These are phyloP conservation scores for Astreopora myriophthalma DNA, from an alignment of 64 coral and sea anemone species.

Conservation along the genomic window DNA sequence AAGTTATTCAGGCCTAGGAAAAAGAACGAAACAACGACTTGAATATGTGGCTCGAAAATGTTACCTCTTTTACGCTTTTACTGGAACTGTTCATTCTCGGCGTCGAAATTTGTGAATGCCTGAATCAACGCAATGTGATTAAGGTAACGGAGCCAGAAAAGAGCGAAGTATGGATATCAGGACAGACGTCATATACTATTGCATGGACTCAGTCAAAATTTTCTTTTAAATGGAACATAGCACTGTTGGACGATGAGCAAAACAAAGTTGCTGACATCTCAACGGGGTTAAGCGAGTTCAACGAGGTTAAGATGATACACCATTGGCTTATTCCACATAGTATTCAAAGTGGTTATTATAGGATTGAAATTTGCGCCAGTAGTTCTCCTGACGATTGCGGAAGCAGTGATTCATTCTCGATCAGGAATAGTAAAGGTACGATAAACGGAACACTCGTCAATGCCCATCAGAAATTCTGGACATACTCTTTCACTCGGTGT, in stretches of 20 bases:
- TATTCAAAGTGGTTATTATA: constrained; percentile 42
- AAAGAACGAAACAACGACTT: not conserved
- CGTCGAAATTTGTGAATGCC: not conserved
- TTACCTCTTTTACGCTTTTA: not conserved
- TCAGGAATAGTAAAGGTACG: constrained; percentile 41
- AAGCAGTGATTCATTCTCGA: constrained; percentile 51
- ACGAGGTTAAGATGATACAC: constrained; percentile 67
- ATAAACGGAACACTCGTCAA: not conserved
- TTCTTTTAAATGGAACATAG: constrained; percentile 78
- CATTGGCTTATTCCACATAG: constrained; percentile 50
- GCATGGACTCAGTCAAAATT: constrained; percentile 73
- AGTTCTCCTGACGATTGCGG: not conserved
- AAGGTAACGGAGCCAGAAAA: constrained; percentile 30
- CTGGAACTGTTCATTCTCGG: not conserved
- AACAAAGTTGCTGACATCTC: constrained; percentile 61
- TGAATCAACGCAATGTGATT: constrained; percentile 23
- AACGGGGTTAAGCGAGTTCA: constrained; percentile 69
- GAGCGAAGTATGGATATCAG: constrained; percentile 39
- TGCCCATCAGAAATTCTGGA: no score
- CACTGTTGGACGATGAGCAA: constrained; percentile 32
- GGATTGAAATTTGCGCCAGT: constrained; percentile 49
- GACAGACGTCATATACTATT: constrained; percentile 48
- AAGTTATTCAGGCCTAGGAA: not conserved
- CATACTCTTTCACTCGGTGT: not conserved
- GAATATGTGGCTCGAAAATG: not conserved